These are phyloP conservation scores for Anguilla pacifica DNA, from an alignment of 2,797 vertebrate genomes.

Conservation along the genomic window DNA sequence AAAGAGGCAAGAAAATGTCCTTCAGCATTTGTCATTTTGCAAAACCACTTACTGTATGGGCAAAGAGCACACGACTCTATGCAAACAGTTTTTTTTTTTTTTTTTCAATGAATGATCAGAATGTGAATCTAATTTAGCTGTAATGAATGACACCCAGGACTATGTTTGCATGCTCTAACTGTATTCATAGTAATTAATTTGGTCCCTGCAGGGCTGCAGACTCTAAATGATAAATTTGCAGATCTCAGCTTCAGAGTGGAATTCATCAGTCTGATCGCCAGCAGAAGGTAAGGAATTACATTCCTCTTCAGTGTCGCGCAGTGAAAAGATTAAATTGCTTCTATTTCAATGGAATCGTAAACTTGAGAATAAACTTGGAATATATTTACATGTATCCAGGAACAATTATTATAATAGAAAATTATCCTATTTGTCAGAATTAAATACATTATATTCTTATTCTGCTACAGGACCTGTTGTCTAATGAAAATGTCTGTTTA, in stretches of 20 bases:
- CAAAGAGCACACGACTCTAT: no score
- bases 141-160: no score
- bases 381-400: not conserved
- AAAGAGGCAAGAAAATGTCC: no score
- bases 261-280: not conserved
- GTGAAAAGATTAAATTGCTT: not conserved
- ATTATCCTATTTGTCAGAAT: no score
- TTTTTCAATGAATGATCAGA: no score
- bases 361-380: not conserved
- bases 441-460: not conserved
- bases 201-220: not conserved
- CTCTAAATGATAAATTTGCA: constrained; percentile 29
- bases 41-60: no score
- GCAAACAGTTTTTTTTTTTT: no score
- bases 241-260: constrained; percentile 13
- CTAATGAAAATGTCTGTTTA: not conserved
- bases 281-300: constrained; percentile 27
- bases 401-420: not conserved
- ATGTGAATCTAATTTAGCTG: no score
- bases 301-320: not conserved
- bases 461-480: not conserved
- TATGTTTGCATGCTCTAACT: not conserved
- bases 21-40: no score
- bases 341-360: not conserved
- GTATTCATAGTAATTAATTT: no score